phyloP scores from a whole-genome alignment of 1,140 invertebrate genomes.

The Pectinophora gossypiella region DNA sequence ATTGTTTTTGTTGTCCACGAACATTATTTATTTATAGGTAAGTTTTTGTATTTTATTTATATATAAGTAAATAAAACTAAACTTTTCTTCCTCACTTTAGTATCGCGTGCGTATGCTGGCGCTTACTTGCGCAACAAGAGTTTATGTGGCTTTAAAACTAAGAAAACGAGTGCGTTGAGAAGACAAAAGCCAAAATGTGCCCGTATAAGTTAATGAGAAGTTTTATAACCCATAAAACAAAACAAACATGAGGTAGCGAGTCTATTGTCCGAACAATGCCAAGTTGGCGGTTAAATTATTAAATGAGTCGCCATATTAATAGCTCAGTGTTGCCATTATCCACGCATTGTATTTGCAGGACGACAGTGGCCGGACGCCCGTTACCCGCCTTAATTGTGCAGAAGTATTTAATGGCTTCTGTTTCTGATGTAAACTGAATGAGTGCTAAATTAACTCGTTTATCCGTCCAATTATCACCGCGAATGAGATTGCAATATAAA shows the following conservation, averaged over 20 bases:
- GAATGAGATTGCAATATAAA: no score
- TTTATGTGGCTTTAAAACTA: neutral
- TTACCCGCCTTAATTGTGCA: constrained; percentile 28
- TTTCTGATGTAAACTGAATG: constrained; percentile 15
- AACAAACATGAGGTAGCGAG: constrained; percentile 13
- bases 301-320: constrained; percentile 6
- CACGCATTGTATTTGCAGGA: no score
- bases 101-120: neutral
- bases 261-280: constrained; percentile 11
- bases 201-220: neutral
- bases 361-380: constrained; percentile 3
- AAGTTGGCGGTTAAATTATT: constrained; percentile 21
- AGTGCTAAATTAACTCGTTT: constrained; percentile 10
- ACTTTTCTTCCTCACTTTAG: neutral
- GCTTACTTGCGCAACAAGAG: neutral
- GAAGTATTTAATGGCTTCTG: constrained; percentile 29
- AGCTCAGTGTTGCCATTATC: neutral
- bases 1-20: no score
- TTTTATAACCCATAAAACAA: neutral
- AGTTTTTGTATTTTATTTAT: no score
- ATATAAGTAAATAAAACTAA: neutral
- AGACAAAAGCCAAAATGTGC: neutral
- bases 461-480: neutral
- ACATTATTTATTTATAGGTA: no score
- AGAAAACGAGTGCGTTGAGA: neutral